Conservation (phyloP, 2,113 vertebrate genomes). For the Embiotoca jacksoni region DNA sequence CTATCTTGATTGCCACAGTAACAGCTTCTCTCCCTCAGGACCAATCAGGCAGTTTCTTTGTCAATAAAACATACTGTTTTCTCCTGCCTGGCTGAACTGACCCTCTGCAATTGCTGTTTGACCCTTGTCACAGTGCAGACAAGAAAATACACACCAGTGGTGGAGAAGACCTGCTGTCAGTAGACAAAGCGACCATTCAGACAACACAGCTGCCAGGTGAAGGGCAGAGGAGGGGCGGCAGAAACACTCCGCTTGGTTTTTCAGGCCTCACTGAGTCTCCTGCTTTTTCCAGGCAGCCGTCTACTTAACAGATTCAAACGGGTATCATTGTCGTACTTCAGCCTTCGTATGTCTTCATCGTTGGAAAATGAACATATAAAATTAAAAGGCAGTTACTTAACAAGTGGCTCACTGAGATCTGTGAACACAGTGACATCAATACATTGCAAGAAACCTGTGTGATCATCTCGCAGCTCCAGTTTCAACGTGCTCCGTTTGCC, state of each 20-base stretch:
- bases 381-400: not conserved
- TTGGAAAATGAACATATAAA: too few species aligned
- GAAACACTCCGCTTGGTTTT: not conserved
- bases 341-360: not conserved
- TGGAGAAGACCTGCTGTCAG: slow-evolving; percentile 39
- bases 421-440: not conserved
- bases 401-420: not conserved
- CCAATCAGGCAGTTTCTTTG: slow-evolving; percentile 71
- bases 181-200: slow-evolving; percentile 26
- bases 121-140: slow-evolving; percentile 62
- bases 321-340: not conserved
- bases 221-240: slow-evolving; percentile 4
- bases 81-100: slow-evolving; percentile 61
- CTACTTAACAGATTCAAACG: not conserved
- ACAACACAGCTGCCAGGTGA: slow-evolving; percentile 19
- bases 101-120: slow-evolving; percentile 72
- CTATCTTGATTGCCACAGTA: slow-evolving; percentile 69
- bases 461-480: not conserved
- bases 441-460: not conserved
- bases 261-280: not conserved
- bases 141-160: slow-evolving; percentile 55
- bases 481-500: not conserved
- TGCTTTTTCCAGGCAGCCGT: not conserved
- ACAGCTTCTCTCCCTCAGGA: slow-evolving; percentile 74
- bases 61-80: slow-evolving; percentile 72